phyloP scores from a whole-genome alignment of 2,888 invertebrate species.

The Luffia ferchaultella region DNA sequence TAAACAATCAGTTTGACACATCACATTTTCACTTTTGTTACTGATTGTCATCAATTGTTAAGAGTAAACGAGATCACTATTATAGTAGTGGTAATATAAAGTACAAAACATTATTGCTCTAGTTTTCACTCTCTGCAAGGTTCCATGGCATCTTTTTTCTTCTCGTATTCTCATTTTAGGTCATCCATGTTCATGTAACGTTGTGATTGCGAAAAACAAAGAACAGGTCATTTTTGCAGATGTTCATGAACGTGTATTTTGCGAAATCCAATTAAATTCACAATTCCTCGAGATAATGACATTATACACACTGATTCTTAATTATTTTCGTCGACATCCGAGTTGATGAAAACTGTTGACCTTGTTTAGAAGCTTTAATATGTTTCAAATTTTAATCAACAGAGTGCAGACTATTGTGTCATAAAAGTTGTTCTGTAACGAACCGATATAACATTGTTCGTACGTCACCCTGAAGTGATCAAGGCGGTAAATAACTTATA shows the following conservation, averaged over 20 bases:
- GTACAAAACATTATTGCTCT: constrained; percentile 46
- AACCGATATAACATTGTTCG: not conserved
- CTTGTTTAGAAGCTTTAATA: constrained; percentile 67
- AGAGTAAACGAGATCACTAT: constrained; percentile 10
- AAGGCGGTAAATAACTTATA: too few relatives aligned
- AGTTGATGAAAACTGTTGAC: constrained; percentile 67
- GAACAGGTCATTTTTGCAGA: constrained; percentile 61
- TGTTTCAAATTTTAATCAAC: constrained; percentile 67
- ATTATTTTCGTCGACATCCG: constrained; percentile 54
- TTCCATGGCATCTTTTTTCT: constrained; percentile 61
- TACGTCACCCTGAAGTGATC: too few relatives aligned
- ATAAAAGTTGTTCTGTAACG: not conserved
- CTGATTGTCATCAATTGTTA: constrained; percentile 17
- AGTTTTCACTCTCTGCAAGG: constrained; percentile 50
- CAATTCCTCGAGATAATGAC: constrained; percentile 38
- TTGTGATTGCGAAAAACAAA: constrained; percentile 67
- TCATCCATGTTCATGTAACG: constrained; percentile 69
- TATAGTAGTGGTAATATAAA: constrained; percentile 41
- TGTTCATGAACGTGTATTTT: constrained; percentile 47
- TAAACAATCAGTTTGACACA: constrained; percentile 68
- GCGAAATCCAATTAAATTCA: constrained; percentile 34
- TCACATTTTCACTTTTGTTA: constrained; percentile 66
- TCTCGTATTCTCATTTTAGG: constrained; percentile 66
- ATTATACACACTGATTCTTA: constrained; percentile 47
- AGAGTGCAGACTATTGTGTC: constrained; percentile 36